Conservation (phyloP, 2,888 invertebrate species). For the Ectobius pallidus region DNA sequence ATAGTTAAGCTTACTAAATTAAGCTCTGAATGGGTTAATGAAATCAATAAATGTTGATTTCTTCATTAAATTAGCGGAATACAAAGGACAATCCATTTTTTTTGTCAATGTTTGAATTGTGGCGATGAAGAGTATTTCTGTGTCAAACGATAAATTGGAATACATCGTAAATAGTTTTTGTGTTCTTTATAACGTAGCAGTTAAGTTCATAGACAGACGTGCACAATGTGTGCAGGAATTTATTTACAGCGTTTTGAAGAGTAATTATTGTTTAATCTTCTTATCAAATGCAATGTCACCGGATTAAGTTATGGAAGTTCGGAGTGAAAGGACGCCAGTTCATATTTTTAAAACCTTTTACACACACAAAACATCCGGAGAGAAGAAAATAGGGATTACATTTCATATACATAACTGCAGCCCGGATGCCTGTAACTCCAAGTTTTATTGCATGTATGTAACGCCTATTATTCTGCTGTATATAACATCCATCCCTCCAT, state of each 20-base stretch:
- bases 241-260: not conserved
- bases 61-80: too few species aligned
- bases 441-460: not conserved
- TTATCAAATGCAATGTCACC: not conserved
- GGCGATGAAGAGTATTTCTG: too few species aligned
- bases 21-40: too few species aligned
- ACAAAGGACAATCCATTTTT: too few species aligned
- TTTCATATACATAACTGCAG: not conserved
- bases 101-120: too few species aligned
- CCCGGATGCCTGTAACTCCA: not conserved
- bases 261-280: not conserved
- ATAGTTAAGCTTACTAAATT: too few species aligned
- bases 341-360: not conserved
- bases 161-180: too few species aligned
- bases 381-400: not conserved
- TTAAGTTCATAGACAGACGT: too few species aligned
- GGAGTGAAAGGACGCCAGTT: not conserved
- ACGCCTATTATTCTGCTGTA: not conserved
- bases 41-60: too few species aligned
- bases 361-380: not conserved
- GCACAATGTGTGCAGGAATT: too few species aligned
- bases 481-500: not conserved
- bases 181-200: too few species aligned
- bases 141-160: too few species aligned
- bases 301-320: not conserved